Percentiles rank a stretch among this genome's conserved stretches.
Evolutionary conservation across 92 coral and sea anemone genomes (phyloP).

Genomic region (Nematostella vectensis): DNA sequence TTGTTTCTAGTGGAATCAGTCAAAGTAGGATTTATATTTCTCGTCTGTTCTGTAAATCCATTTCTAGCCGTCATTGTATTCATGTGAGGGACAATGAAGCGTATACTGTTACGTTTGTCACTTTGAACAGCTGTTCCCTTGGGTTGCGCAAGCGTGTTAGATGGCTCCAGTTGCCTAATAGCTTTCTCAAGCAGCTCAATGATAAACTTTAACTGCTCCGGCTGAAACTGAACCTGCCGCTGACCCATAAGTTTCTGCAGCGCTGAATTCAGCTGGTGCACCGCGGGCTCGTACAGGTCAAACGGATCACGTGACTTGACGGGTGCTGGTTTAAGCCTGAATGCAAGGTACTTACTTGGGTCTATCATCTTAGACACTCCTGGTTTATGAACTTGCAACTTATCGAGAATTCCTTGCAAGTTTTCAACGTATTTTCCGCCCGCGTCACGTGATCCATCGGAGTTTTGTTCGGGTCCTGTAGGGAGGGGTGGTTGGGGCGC

Average conservation of each 20-base stretch:
- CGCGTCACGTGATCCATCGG: too few relatives aligned
- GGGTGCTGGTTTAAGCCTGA: slow-evolving; percentile 19
- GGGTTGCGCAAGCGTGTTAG: neutral
- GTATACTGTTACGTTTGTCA: neutral
- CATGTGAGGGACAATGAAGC: neutral
- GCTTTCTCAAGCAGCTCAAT: slow-evolving; percentile 15
- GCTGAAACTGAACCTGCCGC: slow-evolving; percentile 15
- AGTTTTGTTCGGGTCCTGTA: too few relatives aligned
- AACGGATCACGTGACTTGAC: slow-evolving; percentile 4
- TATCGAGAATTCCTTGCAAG: slow-evolving; percentile 2
- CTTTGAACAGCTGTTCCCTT: neutral
- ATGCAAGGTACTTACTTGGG: slow-evolving; percentile 22
- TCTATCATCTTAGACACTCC: slow-evolving; percentile 12
- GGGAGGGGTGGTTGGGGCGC: too few relatives aligned
- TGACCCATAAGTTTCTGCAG: slow-evolving; percentile 15
- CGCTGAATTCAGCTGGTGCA: slow-evolving; percentile 5
- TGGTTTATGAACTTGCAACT: neutral
- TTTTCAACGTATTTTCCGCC: neutral
- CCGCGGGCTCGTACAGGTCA: slow-evolving; percentile 10
- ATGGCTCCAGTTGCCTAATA: slow-evolving; percentile 9
- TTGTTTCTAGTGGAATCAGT: too few relatives aligned
- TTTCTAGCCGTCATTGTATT: too few relatives aligned
- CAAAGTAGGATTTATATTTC: too few relatives aligned
- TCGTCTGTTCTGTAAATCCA: too few relatives aligned
- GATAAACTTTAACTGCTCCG: slow-evolving; percentile 15